A percentile compares a stretch with the other conserved stretches of the same genome.
Evolutionary conservation across 2,797 vertebrate genomes (phyloP).

Genomic region (Threskiornis aethiopicus): DNA sequence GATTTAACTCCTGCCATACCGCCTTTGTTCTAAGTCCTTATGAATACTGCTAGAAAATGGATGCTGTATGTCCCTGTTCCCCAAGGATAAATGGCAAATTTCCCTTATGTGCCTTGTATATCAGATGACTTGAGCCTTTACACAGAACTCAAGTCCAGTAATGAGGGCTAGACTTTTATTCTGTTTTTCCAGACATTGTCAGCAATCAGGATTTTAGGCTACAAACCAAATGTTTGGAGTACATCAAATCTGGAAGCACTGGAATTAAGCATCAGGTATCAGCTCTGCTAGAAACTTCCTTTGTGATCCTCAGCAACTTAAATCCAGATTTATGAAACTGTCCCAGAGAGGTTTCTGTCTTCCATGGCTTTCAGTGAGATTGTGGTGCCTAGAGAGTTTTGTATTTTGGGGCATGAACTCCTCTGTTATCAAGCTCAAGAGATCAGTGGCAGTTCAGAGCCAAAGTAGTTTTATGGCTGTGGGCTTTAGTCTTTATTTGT

Average conservation of each 20-base stretch:
- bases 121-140: not conserved
- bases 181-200: not conserved
- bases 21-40: not conserved
- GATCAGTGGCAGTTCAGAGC: not conserved
- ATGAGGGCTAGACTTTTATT: not conserved
- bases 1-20: not conserved
- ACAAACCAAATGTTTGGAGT: not conserved
- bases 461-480: not conserved
- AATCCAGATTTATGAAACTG: not conserved
- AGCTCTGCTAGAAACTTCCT: not conserved
- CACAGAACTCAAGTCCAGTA: not conserved
- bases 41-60: too few species aligned
- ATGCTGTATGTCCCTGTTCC: too few species aligned
- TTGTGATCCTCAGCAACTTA: not conserved
- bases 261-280: not conserved
- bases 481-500: not conserved
- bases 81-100: not conserved
- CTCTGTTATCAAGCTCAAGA: not conserved
- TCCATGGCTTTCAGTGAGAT: rapidly evolving
- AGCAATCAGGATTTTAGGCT: not conserved
- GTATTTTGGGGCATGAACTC: not conserved
- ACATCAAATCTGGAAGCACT: not conserved
- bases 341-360: not conserved
- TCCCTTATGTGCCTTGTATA: not conserved
- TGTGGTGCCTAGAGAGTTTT: not conserved